Evolutionary conservation across 2,797 vertebrate genomes (phyloP), one percentile per base, ranked within the genome.

Genomic region (Enteromius argenteus): DNA sequence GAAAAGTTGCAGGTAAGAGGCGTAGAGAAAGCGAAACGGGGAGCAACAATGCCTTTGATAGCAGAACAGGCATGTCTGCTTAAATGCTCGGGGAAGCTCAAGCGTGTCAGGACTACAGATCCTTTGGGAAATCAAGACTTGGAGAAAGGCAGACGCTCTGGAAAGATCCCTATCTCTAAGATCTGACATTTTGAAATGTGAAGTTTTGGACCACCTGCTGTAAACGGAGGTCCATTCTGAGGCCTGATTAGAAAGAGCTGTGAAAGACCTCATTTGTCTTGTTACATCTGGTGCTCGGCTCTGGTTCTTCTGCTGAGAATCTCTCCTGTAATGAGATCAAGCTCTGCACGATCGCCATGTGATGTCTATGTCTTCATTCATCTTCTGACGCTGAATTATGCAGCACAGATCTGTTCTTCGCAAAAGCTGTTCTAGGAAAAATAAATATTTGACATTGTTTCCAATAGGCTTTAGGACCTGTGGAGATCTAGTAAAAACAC

Each of bases 61-160:
- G 85, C 69, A 87, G 83, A 77, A 85, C 64, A 73, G 71, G 30
- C 66, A 68, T 68, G 88, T 89, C 92, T 92, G 91, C 91, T 93
- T 91, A 92, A 94, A 93, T 86, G 86, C 91, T 92, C 85, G 84
- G 86, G 88, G 88, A 93, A 88, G 83, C 88, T 91, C 92, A 93
- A 90, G 93, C 91, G 86, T 94, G 94, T 92, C 92, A 86, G 93
- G 91, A 91, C 91, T 93, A 91, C 88, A 90, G 88, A 90, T 90
- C 94, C 92, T 85, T 75, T 90, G 94, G 94, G 95, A 95, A 95
- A 95, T 95, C 91, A 93, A 89, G 86, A 90, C 85, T 86, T 19
- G 53, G 90, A 92, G 93, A 88, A 89, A 89, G 88, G 89, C 91
- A 91, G 90, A 79, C 91, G 93, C 90, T 90, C 90, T 79, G 90